phyloP scores from a whole-genome alignment of 2,888 invertebrate genomes.

The Cylloceria caligata region DNA sequence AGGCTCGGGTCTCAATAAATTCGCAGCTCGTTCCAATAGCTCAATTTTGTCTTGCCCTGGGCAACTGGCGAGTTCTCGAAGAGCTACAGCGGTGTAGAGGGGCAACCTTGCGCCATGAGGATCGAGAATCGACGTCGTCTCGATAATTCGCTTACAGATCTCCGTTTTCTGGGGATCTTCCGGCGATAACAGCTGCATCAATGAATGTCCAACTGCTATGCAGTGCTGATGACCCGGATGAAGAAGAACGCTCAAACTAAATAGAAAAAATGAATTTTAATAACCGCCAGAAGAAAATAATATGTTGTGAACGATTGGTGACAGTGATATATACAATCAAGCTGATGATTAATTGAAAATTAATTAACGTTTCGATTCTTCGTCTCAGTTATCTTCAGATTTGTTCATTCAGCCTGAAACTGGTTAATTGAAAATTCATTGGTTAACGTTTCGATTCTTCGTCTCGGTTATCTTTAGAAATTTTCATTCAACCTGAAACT shows the following conservation, averaged over 20 bases:
- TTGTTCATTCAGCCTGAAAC: too few species aligned
- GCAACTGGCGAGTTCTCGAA: conserved; percentile 88
- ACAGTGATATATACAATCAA: too few species aligned
- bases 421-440: too few species aligned
- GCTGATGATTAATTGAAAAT: too few species aligned
- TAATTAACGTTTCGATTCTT: too few species aligned
- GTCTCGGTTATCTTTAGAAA: too few species aligned
- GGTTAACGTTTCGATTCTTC: too few species aligned
- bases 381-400: too few species aligned
- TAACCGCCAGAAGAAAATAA: not conserved
- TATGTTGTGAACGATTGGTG: conserved; percentile 12
- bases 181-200: conserved; percentile 90
- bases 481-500: too few species aligned
- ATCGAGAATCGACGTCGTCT: conserved; percentile 88
- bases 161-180: conserved; percentile 88
- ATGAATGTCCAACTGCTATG: conserved; percentile 92
- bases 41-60: conserved; percentile 74
- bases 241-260: conserved; percentile 85
- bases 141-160: conserved; percentile 89
- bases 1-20: conserved; percentile 81
- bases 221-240: conserved; percentile 95
- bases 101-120: conserved; percentile 91
- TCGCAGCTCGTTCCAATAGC: conserved; percentile 79
- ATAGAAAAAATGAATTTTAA: not conserved
- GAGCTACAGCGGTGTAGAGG: conserved; percentile 91